A percentile compares a stretch with the other conserved stretches of the same genome.
Conservation (phyloP, 2,113 vertebrate species). For the Leptosomus discolor region DNA sequence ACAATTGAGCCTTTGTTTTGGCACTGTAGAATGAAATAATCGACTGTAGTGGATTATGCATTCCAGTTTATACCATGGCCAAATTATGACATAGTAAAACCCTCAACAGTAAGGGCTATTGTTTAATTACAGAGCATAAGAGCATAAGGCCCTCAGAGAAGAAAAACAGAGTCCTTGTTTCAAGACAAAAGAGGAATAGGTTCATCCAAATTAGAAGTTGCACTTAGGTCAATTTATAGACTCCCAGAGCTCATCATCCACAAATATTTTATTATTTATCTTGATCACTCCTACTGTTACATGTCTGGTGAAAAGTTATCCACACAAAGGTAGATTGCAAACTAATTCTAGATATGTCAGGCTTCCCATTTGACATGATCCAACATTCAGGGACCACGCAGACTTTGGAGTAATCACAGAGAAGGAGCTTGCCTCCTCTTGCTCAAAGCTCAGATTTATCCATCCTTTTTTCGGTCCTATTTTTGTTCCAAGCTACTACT, state of each 20-base stretch:
- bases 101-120: slow-evolving; percentile 35
- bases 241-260: not conserved
- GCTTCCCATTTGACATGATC: not conserved
- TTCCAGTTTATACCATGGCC: not conserved
- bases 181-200: not conserved
- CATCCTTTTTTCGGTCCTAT: fast-evolving
- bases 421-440: not conserved
- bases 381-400: not conserved
- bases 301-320: not conserved
- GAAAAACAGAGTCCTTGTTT: not conserved
- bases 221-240: not conserved
- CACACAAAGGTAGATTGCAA: not conserved
- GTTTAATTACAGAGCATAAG: not conserved
- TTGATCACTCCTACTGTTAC: not conserved
- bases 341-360: not conserved
- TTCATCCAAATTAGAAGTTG: slow-evolving; percentile 17
- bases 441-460: not conserved
- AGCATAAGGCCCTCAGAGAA: not conserved
- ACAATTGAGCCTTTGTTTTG: slow-evolving; percentile 51
- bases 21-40: not conserved
- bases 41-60: not conserved
- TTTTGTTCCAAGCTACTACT: not conserved
- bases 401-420: not conserved
- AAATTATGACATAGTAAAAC: slow-evolving; percentile 23
- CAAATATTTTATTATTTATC: not conserved